Evolutionary conservation across 2,888 invertebrate species (phyloP), one percentile per base, ranked within the genome.

Genomic region (Chalcosyrphus nemorum): DNA sequence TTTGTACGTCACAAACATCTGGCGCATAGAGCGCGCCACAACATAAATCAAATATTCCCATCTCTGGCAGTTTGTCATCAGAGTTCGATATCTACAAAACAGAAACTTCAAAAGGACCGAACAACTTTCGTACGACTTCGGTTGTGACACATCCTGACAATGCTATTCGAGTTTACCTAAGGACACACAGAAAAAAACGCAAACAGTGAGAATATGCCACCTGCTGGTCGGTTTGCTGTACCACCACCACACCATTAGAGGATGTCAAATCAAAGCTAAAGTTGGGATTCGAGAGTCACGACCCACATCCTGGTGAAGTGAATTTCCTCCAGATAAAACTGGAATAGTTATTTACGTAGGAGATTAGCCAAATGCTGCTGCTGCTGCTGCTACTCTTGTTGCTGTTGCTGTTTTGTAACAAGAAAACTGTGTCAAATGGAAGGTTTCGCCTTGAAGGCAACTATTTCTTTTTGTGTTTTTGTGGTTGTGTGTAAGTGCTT

Each of bases 291-390:
- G 27, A 27, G 56, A 75, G 21, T 21, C 15, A 2, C n/a, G n/a
- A n/a, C 15, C 54, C 70, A 45, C 17, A 13, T 13, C 15, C 24
- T 50, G 66, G 57, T 29, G 56, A 13, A 56, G 72, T 59, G 32
- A 72, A 74, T 80, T 80, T 66, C 80, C 72, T 72, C 59, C n/a
- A 66, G 65, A 80, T 54, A 80, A 65, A 66, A 72, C 27, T 38
- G 15, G 35, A 66, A 52, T 52, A 72, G 65, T 66, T 78, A 65
- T 66, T 80, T 72, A 66, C 57, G 59, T 52, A 59, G 50, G 43
- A 74, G 50, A 80, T 80, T 74, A 66, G 59, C 78, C 35, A 45
- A 56, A 61, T 71, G 54, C 45, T 27, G 4, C 13, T 61, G 19
- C 27, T 56, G 6, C 19, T 24, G 27, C 45, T n/a, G n/a, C n/a